Base-by-base conservation (phyloP, 2,113 vertebrate genomes). In the Chaetodon trifascialis region DNA sequence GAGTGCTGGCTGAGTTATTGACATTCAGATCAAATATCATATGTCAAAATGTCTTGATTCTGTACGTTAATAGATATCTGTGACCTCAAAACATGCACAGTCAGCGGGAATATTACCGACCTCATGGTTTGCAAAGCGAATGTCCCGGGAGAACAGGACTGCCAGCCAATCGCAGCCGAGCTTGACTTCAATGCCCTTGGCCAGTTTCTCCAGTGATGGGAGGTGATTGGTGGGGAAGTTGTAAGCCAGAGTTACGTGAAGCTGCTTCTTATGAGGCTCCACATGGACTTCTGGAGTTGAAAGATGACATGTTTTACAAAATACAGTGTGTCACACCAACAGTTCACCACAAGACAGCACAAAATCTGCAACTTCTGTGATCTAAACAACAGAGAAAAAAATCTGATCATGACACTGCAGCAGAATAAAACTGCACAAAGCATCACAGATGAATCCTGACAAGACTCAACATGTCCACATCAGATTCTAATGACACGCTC, bases 241-340 rank as follows among this genome's bases (percentile, higher is more conserved):
- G 93, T 99, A 99, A 21, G 98, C 98, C 90, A 99, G 91, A 0
- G 98, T 99, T 9, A 99, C 97, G 0, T 99, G 98, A 10, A 99
- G 96, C 93, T 99, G 98, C 94, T 98, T 99, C 95, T 97, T 99
- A 84, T 99, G 97, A 46, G 97, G 97, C 74, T 99, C 98, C 90
- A 99, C 96, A 0, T 95, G 97, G 0, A 97, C 97, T 67, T 99
- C 98, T 99, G 90, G 21, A 65, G 8, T 30, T 21, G 17, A 11
- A 49, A 76, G 14, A 64, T n/a, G 21, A 17, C 9, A 30, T 46
- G 17, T 8, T 38, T 25, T n/a, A 54, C n/a, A 23, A 0, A 44
- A 7, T 4, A 11, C 11, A 52, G n/a, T 6, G 3, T 1, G 11
- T 23, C 17, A 44, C 44, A 44, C 8, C 38, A 76, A 10, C 9